Evolutionary conservation across 1,140 invertebrate species (phyloP).

Genomic region (Solenopsis invicta): DNA sequence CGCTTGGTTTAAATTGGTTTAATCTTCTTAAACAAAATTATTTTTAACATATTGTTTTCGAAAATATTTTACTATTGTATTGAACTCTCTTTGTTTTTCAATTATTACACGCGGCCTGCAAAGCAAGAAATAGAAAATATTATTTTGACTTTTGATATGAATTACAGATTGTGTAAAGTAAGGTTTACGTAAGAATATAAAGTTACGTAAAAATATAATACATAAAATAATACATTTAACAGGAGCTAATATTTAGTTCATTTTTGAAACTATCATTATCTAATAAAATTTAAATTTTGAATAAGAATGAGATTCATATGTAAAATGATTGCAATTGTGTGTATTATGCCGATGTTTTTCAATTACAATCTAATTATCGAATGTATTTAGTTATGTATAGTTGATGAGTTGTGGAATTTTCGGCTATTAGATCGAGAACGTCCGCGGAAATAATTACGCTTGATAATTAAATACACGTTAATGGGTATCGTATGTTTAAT

Average conservation of each 20-base stretch:
- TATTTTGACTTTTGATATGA: neutral
- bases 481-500: constrained; percentile 14
- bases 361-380: constrained; percentile 41
- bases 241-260: neutral
- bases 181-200: neutral
- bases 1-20: neutral
- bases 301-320: neutral
- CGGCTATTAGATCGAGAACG: neutral
- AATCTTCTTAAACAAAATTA: neutral
- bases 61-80: neutral
- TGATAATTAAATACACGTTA: constrained; percentile 51
- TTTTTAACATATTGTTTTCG: neutral
- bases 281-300: neutral
- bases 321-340: constrained; percentile 5
- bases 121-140: neutral
- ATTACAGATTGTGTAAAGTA: neutral
- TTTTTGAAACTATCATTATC: constrained; percentile 2
- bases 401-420: neutral
- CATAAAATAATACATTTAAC: neutral
- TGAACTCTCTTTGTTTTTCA: neutral
- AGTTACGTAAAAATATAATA: neutral
- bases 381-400: neutral
- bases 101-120: neutral
- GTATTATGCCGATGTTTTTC: neutral
- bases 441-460: constrained; percentile 27